Evolutionary conservation across 2,888 invertebrate genomes (phyloP).

Genomic region (Hirtodrosophila cameraria): DNA sequence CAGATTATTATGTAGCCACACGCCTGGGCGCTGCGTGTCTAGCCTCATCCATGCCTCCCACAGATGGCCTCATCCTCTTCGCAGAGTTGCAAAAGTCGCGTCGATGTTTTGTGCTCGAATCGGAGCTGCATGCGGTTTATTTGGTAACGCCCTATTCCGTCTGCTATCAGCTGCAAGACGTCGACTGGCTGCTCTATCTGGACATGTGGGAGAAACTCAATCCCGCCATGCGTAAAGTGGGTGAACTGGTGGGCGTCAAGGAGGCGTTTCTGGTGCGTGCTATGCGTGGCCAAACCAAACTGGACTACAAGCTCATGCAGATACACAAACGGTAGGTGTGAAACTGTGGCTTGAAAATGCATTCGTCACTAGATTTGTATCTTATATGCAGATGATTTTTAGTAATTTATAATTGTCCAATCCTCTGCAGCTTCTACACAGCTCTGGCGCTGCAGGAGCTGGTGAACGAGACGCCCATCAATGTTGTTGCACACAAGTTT

Average conservation of each 20-base stretch:
- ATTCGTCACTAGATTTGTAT: too few species aligned
- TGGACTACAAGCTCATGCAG: conserved; percentile 86
- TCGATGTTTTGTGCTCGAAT: conserved; percentile 95
- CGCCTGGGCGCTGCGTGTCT: conserved; percentile 96
- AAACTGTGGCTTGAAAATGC: too few species aligned
- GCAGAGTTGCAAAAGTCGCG: conserved; percentile 95
- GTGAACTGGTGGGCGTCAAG: conserved; percentile 93
- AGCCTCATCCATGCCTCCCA: conserved; percentile 96
- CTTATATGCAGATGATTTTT: too few species aligned
- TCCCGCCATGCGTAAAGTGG: conserved; percentile 92
- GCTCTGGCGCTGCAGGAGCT: conserved; percentile 96
- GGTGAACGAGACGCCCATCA: conserved; percentile 94
- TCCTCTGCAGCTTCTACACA: conserved; percentile 89
- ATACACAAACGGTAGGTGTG: conserved; percentile 87
- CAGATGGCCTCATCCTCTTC: conserved; percentile 95
- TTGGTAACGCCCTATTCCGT: conserved; percentile 97
- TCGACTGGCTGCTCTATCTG: conserved; percentile 93
- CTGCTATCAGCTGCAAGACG: conserved; percentile 89
- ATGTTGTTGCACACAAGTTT: conserved; percentile 92
- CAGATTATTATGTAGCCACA: conserved; percentile 89
- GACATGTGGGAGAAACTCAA: conserved; percentile 93
- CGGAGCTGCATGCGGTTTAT: conserved; percentile 97
- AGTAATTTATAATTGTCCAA: neutral
- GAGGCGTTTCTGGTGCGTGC: conserved; percentile 93
- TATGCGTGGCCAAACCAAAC: conserved; percentile 88